These are phyloP conservation scores for Gallinago solitaria DNA, from an alignment of 2,797 vertebrate species.

Conservation along the genomic window DNA sequence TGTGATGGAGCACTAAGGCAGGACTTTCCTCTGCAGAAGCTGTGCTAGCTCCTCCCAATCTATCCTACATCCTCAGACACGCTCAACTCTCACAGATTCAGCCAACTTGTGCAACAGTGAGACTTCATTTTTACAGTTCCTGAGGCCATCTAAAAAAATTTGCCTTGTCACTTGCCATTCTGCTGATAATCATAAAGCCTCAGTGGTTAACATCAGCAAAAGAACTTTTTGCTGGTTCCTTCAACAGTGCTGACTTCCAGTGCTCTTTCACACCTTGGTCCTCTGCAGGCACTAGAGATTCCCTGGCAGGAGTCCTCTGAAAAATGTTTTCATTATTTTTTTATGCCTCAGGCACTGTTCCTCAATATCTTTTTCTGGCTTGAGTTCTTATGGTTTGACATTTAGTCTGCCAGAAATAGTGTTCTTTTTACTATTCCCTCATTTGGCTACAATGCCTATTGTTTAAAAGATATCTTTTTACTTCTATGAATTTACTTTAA, in stretches of 20 bases:
- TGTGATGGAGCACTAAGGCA: neutral
- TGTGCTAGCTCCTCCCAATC: neutral
- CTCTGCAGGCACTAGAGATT: neutral
- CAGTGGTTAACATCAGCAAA: neutral
- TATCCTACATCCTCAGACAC: rapidly evolving
- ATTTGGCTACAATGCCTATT: neutral
- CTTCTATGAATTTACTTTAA: neutral
- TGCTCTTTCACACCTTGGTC: neutral
- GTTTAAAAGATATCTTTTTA: conserved; percentile 20
- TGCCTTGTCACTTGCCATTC: neutral
- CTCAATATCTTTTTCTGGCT: conserved; percentile 29
- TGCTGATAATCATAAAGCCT: neutral
- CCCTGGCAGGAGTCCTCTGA: neutral
- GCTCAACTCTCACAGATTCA: neutral
- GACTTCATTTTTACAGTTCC: neutral
- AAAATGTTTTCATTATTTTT: neutral
- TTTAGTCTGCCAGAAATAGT: neutral
- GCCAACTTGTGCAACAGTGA: neutral
- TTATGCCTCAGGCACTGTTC: conserved; percentile 12
- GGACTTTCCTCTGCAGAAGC: neutral
- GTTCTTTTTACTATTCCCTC: neutral
- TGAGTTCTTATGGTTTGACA: conserved; percentile 18
- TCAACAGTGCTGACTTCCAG: neutral
- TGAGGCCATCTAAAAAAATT: neutral
- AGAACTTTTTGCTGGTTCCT: neutral